These are phyloP conservation scores for Cygnus olor DNA, from an alignment of 2,797 vertebrate genomes.

Conservation along the genomic window DNA sequence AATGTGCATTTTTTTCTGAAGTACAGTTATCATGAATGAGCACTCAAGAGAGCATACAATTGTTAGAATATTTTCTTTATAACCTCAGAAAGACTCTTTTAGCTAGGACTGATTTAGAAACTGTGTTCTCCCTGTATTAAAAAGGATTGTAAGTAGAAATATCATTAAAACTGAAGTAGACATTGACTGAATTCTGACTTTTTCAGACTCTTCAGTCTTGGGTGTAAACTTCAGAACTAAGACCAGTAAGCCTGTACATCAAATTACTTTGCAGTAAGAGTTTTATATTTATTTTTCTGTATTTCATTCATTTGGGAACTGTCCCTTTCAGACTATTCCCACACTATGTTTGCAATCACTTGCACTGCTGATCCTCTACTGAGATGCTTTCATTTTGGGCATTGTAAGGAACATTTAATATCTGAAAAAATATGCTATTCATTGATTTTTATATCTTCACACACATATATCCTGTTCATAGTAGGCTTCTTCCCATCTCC, in stretches of 20 bases:
- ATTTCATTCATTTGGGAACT: background rate
- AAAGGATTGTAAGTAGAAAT: conserved; percentile 18
- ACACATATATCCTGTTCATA: background rate
- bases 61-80: conserved; percentile 38
- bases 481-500: background rate
- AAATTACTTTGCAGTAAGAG: background rate
- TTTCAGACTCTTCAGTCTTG: background rate
- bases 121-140: background rate
- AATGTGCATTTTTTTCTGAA: conserved; percentile 44
- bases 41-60: conserved; percentile 45
- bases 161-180: background rate
- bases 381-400: background rate
- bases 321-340: background rate
- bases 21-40: conserved; percentile 61
- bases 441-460: background rate
- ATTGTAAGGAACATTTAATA: background rate
- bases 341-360: background rate
- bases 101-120: conserved; percentile 33
- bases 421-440: background rate
- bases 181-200: background rate
- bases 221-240: background rate
- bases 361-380: background rate
- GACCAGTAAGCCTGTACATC: background rate
- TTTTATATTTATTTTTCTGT: background rate
- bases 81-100: conserved; percentile 48